Conservation (phyloP, 2,888 invertebrate genomes). For the Furcula furcula region DNA sequence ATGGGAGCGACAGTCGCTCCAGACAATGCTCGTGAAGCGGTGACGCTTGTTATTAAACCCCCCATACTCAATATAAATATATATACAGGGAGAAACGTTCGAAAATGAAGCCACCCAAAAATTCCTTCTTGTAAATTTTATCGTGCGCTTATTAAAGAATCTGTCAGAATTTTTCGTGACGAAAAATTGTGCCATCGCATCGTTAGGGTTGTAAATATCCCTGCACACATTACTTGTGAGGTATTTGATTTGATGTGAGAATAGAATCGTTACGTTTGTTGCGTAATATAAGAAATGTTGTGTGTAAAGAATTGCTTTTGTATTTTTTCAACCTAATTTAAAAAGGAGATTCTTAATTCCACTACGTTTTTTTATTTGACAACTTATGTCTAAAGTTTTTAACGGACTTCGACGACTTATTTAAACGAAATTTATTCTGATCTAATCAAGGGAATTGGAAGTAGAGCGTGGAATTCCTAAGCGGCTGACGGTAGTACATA, state of each 20-base stretch:
- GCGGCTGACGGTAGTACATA: no score
- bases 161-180: conserved; percentile 4
- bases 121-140: conserved; percentile 22
- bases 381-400: no score
- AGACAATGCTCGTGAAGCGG: conserved; percentile 39
- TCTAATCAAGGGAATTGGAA: no score
- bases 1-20: conserved; percentile 33
- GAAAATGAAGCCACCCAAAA: conserved; percentile 23
- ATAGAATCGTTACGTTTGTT: no score
- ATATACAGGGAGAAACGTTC: conserved; percentile 28
- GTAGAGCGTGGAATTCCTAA: no score
- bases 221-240: neutral
- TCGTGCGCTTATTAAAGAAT: conserved; percentile 15
- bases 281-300: no score
- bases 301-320: no score
- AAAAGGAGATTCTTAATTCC: no score
- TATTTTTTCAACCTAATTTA: no score
- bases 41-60: conserved; percentile 44
- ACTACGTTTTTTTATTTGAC: no score
- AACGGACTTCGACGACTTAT: no score
- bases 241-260: neutral
- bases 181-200: neutral
- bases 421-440: no score
- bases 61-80: conserved; percentile 29
- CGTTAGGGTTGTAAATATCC: conserved; percentile 3